Evolutionary conservation across 2,888 invertebrate species (phyloP).

Genomic region (Lottia scabra): DNA sequence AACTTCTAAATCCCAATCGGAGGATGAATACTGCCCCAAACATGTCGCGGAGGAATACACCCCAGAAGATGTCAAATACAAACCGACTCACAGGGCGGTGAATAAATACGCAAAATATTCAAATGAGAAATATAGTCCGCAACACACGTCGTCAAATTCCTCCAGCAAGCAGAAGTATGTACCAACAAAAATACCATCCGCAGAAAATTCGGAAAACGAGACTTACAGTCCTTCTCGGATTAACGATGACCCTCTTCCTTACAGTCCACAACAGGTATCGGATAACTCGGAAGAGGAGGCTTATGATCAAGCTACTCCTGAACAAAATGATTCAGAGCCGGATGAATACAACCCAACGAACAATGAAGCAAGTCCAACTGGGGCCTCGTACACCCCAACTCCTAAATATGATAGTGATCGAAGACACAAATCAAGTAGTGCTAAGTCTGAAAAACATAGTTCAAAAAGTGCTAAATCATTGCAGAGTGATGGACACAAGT

Average conservation of each 20-base stretch:
- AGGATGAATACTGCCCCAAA: conserved; percentile 4
- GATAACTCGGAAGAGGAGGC: background rate
- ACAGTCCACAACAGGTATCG: background rate
- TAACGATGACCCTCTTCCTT: background rate
- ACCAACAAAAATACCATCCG: background rate
- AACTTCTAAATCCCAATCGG: background rate
- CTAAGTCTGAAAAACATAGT: conserved; percentile 3
- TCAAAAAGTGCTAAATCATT: background rate
- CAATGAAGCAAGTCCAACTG: background rate
- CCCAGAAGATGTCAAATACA: background rate
- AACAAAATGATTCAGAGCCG: background rate
- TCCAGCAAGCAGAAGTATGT: background rate
- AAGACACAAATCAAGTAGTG: background rate
- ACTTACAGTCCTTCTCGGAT: background rate
- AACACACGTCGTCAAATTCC: background rate
- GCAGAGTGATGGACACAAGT: background rate
- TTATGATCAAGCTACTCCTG: background rate
- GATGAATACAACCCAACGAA: background rate
- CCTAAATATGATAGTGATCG: background rate
- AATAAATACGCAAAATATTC: no score
- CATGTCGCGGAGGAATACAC: background rate
- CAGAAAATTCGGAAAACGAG: background rate
- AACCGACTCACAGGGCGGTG: no score
- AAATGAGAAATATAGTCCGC: no score
- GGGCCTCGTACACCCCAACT: background rate